Percentiles rank a stretch among this genome's conserved stretches.
Evolutionary conservation across 2,888 invertebrate genomes (phyloP).

Genomic region (Protophormia terraenovae): DNA sequence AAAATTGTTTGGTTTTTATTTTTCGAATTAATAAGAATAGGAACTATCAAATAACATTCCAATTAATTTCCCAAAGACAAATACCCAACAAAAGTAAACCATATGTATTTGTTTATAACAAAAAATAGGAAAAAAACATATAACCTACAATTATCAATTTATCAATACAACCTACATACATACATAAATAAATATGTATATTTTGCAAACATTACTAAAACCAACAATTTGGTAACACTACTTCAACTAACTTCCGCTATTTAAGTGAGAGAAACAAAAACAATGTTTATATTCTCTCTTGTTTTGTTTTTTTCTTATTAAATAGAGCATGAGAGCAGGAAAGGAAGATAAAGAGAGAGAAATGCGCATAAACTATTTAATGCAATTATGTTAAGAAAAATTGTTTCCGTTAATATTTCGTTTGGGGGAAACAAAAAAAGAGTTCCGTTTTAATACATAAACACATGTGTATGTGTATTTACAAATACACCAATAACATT

Average conservation of each 20-base stretch:
- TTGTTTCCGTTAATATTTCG: constrained; percentile 57
- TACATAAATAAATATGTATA: too few relatives aligned
- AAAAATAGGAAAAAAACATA: not conserved
- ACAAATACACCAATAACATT: not conserved
- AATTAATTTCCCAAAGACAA: not conserved
- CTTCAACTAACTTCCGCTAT: constrained; percentile 26
- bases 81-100: not conserved
- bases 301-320: not conserved
- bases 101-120: not conserved
- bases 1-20: not conserved
- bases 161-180: not conserved
- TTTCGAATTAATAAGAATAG: not conserved
- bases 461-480: not conserved
- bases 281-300: not conserved
- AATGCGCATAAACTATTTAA: constrained; percentile 63
- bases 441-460: constrained; percentile 54
- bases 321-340: constrained; percentile 36
- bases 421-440: constrained; percentile 6
- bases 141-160: not conserved
- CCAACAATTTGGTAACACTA: constrained; percentile 41
- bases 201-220: not conserved
- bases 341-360: constrained; percentile 54
- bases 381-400: constrained; percentile 65
- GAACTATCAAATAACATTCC: not conserved
- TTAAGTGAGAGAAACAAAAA: constrained; percentile 10